These are phyloP conservation scores for Microctenopoma steveboyesi DNA, from an alignment of 2,797 vertebrate species.

Conservation along the genomic window DNA sequence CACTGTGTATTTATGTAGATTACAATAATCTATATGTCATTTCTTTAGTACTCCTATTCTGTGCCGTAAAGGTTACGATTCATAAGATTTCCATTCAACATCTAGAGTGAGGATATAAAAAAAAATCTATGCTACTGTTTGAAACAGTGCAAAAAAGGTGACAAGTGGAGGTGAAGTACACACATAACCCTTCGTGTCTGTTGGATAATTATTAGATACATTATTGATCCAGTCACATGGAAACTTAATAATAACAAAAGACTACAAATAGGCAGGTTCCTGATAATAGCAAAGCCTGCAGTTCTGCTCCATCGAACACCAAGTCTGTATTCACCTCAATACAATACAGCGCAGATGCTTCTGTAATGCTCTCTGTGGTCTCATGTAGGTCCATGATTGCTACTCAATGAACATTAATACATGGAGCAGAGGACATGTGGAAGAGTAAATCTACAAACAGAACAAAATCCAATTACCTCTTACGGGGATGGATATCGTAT, in stretches of 20 bases:
- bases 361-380: conserved; percentile 7
- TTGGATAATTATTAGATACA: conserved; percentile 13
- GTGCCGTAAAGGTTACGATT: not conserved
- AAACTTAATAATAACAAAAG: conserved; percentile 40
- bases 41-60: not conserved
- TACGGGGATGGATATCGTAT: conserved; percentile 47
- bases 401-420: conserved; percentile 70
- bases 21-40: no score
- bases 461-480: conserved; percentile 78
- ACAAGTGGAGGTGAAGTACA: not conserved
- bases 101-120: not conserved
- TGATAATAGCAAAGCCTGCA: conserved; percentile 29
- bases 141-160: not conserved
- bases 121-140: not conserved
- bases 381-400: conserved; percentile 59
- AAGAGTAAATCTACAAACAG: conserved; percentile 63
- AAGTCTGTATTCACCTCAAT: conserved; percentile 20
- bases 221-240: conserved; percentile 27
- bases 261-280: conserved; percentile 23
- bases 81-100: not conserved
- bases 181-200: conserved; percentile 10
- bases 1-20: no score
- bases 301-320: conserved; percentile 47
- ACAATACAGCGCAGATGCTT: conserved; percentile 38
- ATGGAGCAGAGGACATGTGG: conserved; percentile 43